These are phyloP conservation scores for Pitta sordida DNA, from an alignment of 2,113 vertebrate species.

Conservation along the genomic window DNA sequence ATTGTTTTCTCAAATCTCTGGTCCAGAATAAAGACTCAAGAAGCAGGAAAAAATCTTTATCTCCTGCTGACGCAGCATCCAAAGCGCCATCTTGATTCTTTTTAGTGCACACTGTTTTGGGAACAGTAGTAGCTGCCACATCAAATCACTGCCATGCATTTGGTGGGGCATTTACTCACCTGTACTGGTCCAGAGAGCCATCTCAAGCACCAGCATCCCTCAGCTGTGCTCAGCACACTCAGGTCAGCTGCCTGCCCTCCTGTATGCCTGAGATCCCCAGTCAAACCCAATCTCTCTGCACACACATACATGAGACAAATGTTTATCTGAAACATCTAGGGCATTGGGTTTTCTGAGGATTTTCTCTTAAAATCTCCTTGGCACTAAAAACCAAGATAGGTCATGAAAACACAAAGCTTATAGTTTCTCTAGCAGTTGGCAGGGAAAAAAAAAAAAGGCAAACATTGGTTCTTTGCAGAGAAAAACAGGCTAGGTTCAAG, in stretches of 20 bases:
- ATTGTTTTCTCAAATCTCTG: background rate
- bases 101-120: background rate
- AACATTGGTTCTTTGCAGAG: background rate
- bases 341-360: background rate
- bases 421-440: background rate
- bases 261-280: background rate
- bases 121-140: background rate
- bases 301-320: background rate
- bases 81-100: background rate
- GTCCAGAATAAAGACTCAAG: background rate
- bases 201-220: background rate
- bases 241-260: background rate
- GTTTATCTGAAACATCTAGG: background rate
- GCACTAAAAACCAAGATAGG: background rate
- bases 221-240: background rate
- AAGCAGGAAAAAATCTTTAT: background rate
- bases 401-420: background rate
- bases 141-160: background rate
- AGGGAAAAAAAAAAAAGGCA: background rate
- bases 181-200: background rate
- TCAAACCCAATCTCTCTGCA: background rate
- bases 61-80: background rate
- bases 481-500: background rate
- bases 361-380: background rate
- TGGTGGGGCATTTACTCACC: background rate